phyloP scores from a whole-genome alignment of 2,888 invertebrate species.

The Leistus spinibarbis region DNA sequence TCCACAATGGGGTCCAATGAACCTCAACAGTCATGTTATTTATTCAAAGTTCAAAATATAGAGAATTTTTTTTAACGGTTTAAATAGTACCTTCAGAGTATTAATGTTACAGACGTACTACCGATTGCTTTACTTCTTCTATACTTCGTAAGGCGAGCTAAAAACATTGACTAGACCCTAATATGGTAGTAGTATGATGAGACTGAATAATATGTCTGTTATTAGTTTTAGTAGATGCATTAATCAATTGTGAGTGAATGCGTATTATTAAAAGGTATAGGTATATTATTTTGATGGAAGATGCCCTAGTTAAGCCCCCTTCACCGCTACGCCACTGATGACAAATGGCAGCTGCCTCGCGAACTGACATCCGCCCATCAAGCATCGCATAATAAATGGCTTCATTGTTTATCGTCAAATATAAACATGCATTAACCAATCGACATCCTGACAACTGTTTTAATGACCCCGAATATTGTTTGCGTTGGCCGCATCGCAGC shows the following conservation, averaged over 20 bases:
- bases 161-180: too few species aligned
- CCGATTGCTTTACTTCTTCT: too few species aligned
- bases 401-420: constrained; percentile 68
- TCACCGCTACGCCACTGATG: constrained; percentile 64
- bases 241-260: neutral
- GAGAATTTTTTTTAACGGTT: too few species aligned
- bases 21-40: too few species aligned
- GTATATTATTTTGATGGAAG: constrained; percentile 52
- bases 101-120: too few species aligned
- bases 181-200: too few species aligned
- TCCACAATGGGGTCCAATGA: too few species aligned
- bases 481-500: constrained; percentile 9
- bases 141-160: too few species aligned
- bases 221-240: neutral
- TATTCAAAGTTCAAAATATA: too few species aligned
- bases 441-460: constrained; percentile 39
- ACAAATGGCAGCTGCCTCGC: constrained; percentile 73
- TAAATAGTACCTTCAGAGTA: too few species aligned
- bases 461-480: constrained; percentile 39
- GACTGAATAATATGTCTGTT: too few species aligned
- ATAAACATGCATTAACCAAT: constrained; percentile 49
- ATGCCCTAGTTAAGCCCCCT: constrained; percentile 57
- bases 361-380: constrained; percentile 67
- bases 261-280: neutral
- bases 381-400: constrained; percentile 71